Base-by-base conservation (phyloP, 2,797 vertebrate genomes). In the Macrochelys suwanniensis region DNA sequence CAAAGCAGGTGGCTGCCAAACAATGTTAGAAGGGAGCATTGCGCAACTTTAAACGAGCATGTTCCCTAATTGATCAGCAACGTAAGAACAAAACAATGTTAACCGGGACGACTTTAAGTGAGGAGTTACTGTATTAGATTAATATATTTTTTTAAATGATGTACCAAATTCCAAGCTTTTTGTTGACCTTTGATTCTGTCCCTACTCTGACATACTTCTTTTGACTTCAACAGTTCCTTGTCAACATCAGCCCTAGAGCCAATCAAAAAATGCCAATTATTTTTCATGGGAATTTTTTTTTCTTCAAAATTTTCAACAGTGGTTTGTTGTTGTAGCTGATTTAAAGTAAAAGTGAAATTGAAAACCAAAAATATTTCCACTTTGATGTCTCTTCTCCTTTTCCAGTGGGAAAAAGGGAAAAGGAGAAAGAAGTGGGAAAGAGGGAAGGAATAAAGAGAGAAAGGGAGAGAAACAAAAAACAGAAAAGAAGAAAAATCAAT, bases 361-460 rank as follows among this genome's bases (percentile, higher is more conserved):
- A 47, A 26, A 76, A 47, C 42, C 42, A 26, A 76, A 76, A 76
- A 76, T 76, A 26, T 45, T 76, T 68, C 65, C 37, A 47, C 37
- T 47, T 28, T 47, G 23, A 6, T 59, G 61, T 87, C 16, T 90
- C 12, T 0, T 4, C 53, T 16, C 4, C 65, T 91, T 90, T 83
- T 19, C 26, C 2, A 54, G 42, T 89, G 53, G 1, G 1, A 31
- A 77, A 85, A 1, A 6, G 82, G 31, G 94, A 77, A 51, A 31
- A 54, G 50, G 53, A 88, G 50, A 45, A 59, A 59, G 80, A 37
- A 3, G 0, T 28, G 23, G 47, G 1, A 1, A 2, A 3, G 6
- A 77, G 10, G 85, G 79, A 61, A 68, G 0, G 2, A 95, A 8
- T 51, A 47, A 85, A 82, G 5, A 1, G 28, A 56, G 2, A 82